Conservation (phyloP, 2,797 vertebrate species). For the Tarsius wallacei region DNA sequence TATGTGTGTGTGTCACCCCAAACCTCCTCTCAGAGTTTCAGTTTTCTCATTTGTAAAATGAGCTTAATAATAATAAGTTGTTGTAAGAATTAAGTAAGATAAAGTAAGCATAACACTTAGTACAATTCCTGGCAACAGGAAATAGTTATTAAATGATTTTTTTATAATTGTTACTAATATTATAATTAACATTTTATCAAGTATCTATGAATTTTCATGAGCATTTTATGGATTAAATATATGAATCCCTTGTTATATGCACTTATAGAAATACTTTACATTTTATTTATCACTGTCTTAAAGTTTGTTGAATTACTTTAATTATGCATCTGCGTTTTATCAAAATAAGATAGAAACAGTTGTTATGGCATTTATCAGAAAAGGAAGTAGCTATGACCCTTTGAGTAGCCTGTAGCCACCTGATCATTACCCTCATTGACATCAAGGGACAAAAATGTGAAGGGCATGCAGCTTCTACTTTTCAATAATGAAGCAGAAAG, state of each 20-base stretch:
- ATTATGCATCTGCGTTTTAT: constrained; percentile 26
- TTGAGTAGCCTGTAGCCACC: neutral
- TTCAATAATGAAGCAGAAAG: neutral
- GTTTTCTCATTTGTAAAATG: constrained; percentile 19
- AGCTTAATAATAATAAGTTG: neutral
- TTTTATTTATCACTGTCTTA: neutral
- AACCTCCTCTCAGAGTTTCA: neutral
- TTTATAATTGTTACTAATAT: neutral
- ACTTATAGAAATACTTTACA: constrained; percentile 24
- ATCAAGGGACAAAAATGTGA: neutral
- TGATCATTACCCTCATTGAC: neutral
- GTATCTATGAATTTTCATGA: neutral
- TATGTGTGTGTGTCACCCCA: neutral
- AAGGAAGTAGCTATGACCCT: neutral
- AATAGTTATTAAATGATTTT: neutral
- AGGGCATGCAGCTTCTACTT: neutral
- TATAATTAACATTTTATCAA: constrained; percentile 39
- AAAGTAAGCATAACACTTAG: neutral
- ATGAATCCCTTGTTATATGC: constrained; percentile 46
- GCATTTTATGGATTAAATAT: neutral
- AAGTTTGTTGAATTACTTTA: constrained; percentile 36
- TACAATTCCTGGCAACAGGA: neutral
- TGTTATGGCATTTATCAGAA: neutral
- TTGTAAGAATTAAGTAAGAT: constrained; percentile 7
- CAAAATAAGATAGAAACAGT: neutral